phyloP scores from a whole-genome alignment of 1,140 invertebrate species.

The Lucilia cuprina region DNA sequence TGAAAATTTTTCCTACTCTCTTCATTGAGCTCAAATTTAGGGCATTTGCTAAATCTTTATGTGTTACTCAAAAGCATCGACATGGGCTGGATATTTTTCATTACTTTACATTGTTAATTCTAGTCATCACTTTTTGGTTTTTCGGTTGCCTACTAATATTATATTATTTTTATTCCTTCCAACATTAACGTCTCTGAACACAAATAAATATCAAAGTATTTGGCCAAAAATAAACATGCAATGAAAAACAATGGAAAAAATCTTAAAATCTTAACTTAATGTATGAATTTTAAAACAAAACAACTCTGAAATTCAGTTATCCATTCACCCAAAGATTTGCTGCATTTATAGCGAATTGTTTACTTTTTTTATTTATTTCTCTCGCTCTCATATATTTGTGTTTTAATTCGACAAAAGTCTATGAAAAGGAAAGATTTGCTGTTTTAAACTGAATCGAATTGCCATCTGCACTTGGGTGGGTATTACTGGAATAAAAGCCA shows the following conservation, averaged over 20 bases:
- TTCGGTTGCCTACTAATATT: no score
- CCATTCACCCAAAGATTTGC: slow-evolving; percentile 14
- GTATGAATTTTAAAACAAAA: slow-evolving; percentile 17
- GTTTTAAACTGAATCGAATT: slow-evolving; percentile 11
- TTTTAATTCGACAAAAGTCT: neutral
- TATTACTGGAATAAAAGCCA: neutral
- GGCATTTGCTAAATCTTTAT: no score
- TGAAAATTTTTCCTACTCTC: no score
- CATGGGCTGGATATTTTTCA: no score
- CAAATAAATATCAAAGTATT: neutral
- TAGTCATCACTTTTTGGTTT: no score
- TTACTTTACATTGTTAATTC: no score
- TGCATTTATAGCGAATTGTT: slow-evolving; percentile 15
- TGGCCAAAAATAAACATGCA: neutral
- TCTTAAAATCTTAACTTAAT: neutral
- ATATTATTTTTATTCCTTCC: neutral
- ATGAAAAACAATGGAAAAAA: neutral
- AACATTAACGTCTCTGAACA: neutral
- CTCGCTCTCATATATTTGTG: neutral
- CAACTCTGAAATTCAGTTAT: slow-evolving; percentile 20
- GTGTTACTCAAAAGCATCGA: no score
- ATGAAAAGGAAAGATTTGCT: slow-evolving; percentile 19
- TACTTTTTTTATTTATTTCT: neutral
- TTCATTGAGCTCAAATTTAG: no score
- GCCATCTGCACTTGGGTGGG: neutral